Percentiles rank a stretch among this genome's conserved stretches.
phyloP scores from a whole-genome alignment of 2,888 invertebrate genomes.

The Dinocampus coccinellae region DNA sequence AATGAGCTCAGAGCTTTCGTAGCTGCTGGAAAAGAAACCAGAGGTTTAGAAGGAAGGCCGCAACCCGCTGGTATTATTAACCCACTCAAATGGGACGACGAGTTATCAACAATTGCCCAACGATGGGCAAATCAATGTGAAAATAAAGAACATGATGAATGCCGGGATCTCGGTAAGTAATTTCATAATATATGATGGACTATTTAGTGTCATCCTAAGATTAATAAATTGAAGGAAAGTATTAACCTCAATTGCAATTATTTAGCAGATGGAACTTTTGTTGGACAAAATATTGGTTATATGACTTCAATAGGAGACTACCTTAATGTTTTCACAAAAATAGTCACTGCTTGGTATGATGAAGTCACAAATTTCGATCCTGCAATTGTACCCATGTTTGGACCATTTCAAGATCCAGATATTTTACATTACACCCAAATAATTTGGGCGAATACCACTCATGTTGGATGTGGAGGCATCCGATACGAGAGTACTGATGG shows the following conservation, averaged over 20 bases:
- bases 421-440: slow-evolving; percentile 69
- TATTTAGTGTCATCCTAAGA: not conserved
- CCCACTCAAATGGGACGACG: slow-evolving; percentile 46
- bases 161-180: slow-evolving; percentile 55
- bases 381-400: slow-evolving; percentile 25
- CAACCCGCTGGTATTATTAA: slow-evolving; percentile 46
- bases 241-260: not conserved
- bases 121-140: slow-evolving; percentile 68
- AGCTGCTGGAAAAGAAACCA: slow-evolving; percentile 45
- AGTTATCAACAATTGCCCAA: slow-evolving; percentile 64
- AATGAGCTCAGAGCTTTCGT: slow-evolving; percentile 44
- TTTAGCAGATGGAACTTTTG: slow-evolving; percentile 31
- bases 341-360: slow-evolving; percentile 65
- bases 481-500: not conserved
- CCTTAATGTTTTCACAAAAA: not conserved
- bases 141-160: slow-evolving; percentile 63
- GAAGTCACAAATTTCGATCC: slow-evolving; percentile 59
- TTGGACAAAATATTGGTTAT: slow-evolving; percentile 45
- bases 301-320: not conserved
- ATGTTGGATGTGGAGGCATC: not conserved
- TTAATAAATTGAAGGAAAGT: not conserved
- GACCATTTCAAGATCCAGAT: not conserved
- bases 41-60: slow-evolving; percentile 47
- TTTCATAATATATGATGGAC: no score
- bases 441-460: slow-evolving; percentile 69